Conservation (phyloP, 2,113 vertebrate species). For the Oreochromis spilurus region DNA sequence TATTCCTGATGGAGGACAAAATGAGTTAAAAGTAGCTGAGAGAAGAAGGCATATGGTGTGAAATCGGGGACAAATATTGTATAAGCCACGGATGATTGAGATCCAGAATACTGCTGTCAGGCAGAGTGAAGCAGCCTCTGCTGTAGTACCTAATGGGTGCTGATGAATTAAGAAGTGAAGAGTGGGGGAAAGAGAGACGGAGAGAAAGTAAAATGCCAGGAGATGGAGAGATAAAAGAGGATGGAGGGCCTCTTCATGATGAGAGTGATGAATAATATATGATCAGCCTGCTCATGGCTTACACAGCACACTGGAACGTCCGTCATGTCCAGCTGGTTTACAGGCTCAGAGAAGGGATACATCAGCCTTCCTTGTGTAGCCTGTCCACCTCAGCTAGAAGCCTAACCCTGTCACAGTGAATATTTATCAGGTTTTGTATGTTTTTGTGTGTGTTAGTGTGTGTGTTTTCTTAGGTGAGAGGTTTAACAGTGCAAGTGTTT, state of each 20-base stretch:
- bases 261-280: constrained; percentile 63
- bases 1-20: not conserved
- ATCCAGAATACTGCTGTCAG: not conserved
- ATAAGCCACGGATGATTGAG: not conserved
- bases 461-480: not conserved
- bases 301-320: constrained; percentile 31
- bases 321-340: constrained; percentile 41
- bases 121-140: not conserved
- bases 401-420: not conserved
- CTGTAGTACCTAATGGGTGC: constrained; percentile 19
- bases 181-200: not conserved
- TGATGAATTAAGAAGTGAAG: constrained; percentile 30
- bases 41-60: not conserved
- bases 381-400: not conserved
- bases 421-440: not conserved
- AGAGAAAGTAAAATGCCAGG: constrained; percentile 17
- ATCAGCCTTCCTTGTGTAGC: not conserved
- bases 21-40: not conserved
- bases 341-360: not conserved
- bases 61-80: not conserved
- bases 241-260: constrained; percentile 35
- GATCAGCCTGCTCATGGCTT: constrained; percentile 33
- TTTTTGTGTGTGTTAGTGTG: not conserved
- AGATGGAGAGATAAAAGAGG: constrained; percentile 55
- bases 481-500: not conserved